Evolutionary conservation across 2,888 invertebrate species (phyloP).

Genomic region (Spilarctia lutea): DNA sequence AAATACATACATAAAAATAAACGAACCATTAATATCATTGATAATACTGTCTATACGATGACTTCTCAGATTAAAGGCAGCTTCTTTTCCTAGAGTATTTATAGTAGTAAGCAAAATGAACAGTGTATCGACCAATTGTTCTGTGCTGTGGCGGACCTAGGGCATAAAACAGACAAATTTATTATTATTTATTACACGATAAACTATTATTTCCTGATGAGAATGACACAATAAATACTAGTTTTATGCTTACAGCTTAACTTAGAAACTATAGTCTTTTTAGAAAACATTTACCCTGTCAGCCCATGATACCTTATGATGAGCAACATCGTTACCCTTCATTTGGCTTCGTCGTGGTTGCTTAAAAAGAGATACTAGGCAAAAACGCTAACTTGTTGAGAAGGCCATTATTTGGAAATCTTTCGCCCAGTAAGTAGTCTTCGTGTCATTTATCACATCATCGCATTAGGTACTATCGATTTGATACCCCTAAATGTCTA

Average conservation of each 20-base stretch:
- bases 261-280: not conserved
- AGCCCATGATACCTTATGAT: not conserved
- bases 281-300: not conserved
- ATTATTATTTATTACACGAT: not conserved
- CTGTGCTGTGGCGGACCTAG: conserved; percentile 69
- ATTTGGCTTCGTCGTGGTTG: too few relatives aligned
- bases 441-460: not conserved
- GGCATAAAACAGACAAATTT: not conserved
- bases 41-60: conserved; percentile 67
- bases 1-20: not conserved
- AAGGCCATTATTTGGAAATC: not conserved
- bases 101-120: conserved; percentile 75
- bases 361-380: not conserved
- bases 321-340: too few relatives aligned
- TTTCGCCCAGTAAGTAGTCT: not conserved
- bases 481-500: not conserved
- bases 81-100: conserved; percentile 70
- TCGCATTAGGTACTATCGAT: not conserved
- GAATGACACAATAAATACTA: not conserved
- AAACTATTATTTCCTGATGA: not conserved
- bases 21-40: conserved; percentile 63
- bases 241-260: not conserved
- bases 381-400: not conserved
- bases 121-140: conserved; percentile 69
- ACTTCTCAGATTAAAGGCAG: conserved; percentile 66